A percentile compares a stretch with the other conserved stretches of the same genome.
phyloP scores from a whole-genome alignment of 92 coral and sea anemone species.

The Hydrozoanthus gracilis region DNA sequence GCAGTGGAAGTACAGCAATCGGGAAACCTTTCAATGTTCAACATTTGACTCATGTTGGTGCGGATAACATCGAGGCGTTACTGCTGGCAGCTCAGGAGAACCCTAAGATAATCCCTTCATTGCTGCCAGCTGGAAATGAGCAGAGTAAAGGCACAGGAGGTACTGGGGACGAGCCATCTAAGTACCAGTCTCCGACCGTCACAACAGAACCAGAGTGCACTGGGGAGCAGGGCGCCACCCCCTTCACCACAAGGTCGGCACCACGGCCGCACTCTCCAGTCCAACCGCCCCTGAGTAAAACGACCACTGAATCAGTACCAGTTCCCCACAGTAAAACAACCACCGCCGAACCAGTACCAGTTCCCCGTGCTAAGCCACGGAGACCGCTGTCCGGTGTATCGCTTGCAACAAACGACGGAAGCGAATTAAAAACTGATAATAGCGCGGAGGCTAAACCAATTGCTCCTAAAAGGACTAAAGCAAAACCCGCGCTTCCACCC shows the following conservation, averaged over 20 bases:
- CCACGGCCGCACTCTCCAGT: constrained; percentile 20
- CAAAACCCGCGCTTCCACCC: constrained; percentile 37
- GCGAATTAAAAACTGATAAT: not conserved
- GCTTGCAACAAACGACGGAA: not conserved
- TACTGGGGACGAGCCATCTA: not conserved
- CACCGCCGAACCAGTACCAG: constrained; percentile 11
- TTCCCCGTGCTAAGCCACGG: constrained; percentile 26
- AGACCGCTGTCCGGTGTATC: constrained; percentile 13
- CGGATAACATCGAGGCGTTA: constrained; percentile 91
- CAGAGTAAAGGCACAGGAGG: not conserved
- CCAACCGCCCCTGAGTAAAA: not conserved
- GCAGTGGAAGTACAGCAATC: constrained; percentile 62
- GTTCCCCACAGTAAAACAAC: constrained; percentile 10
- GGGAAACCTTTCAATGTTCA: constrained; percentile 94
- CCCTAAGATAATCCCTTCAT: constrained; percentile 84
- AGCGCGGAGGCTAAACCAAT: not conserved
- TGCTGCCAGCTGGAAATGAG: constrained; percentile 43
- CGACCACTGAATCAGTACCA: constrained; percentile 4
- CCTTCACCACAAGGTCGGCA: not conserved
- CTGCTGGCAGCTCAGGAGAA: constrained; percentile 87
- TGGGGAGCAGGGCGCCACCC: not conserved
- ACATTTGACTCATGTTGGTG: constrained; percentile 93
- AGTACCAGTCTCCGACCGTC: too few relatives aligned
- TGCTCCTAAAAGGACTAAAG: constrained; percentile 24
- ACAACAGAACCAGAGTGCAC: not conserved